phyloP scores from a whole-genome alignment of 2,113 vertebrate genomes.

The Otocyon megalotis region DNA sequence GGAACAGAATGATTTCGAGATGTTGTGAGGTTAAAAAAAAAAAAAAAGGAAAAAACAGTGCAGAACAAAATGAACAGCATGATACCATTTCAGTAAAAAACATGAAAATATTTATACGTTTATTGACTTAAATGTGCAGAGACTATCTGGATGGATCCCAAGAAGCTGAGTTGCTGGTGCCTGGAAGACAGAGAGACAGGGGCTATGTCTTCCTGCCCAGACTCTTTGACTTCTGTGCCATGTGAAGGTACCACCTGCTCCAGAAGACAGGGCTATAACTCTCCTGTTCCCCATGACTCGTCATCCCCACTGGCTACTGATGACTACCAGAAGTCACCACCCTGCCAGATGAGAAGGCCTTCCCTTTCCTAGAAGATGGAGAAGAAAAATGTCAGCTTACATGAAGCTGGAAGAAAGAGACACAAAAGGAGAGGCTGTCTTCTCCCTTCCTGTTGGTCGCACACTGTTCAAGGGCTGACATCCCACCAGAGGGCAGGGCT shows the following conservation, averaged over 20 bases:
- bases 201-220: rapidly evolving
- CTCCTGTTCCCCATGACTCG: neutral
- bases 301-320: neutral
- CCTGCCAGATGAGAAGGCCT: neutral
- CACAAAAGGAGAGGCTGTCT: neutral
- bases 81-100: neutral
- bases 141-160: neutral
- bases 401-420: neutral
- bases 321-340: neutral
- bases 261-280: neutral
- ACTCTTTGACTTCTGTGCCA: neutral
- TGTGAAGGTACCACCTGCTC: neutral
- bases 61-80: neutral
- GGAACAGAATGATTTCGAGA: neutral
- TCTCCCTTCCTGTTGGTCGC: neutral
- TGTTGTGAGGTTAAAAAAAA: neutral
- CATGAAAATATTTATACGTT: neutral
- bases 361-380: neutral
- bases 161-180: neutral
- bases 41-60: neutral
- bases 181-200: too few species aligned
- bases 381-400: neutral
- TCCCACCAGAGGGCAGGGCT: neutral
- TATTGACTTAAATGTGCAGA: neutral
- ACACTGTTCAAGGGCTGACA: rapidly evolving